Percentiles rank a stretch among this genome's conserved stretches.
Evolutionary conservation across 2,113 vertebrate genomes (phyloP).

Genomic region (Erythrolamprus reginae): DNA sequence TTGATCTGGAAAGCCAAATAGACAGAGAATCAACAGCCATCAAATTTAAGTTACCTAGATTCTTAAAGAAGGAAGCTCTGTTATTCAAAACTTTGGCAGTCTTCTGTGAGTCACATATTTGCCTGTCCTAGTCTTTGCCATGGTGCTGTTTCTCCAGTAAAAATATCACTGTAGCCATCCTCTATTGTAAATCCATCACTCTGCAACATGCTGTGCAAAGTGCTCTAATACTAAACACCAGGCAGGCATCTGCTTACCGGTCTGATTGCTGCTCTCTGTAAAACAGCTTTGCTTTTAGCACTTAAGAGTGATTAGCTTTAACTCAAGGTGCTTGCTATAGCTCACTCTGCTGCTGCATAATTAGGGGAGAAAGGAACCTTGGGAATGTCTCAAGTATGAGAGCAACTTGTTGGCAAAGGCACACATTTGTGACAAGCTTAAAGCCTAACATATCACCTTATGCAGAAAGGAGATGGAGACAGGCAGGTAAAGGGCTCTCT

Average conservation of each 20-base stretch:
- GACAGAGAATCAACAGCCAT: background rate
- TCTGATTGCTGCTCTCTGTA: constrained; percentile 61
- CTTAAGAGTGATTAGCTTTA: constrained; percentile 63
- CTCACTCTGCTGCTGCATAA: constrained; percentile 47
- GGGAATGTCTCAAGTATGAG: constrained; percentile 41
- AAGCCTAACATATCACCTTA: constrained; percentile 40
- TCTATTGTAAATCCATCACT: constrained; percentile 57
- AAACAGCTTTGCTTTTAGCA: constrained; percentile 53
- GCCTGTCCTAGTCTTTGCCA: background rate
- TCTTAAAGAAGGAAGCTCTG: background rate
- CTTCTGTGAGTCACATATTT: background rate
- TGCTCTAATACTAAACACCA: constrained; percentile 49
- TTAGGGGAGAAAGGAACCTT: constrained; percentile 49
- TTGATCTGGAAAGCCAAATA: background rate
- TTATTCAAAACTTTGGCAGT: background rate
- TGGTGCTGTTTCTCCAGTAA: constrained; percentile 27
- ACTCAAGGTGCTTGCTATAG: constrained; percentile 46
- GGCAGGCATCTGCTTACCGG: constrained; percentile 67
- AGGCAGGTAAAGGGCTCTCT: constrained; percentile 33
- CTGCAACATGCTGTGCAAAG: constrained; percentile 55
- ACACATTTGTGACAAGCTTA: constrained; percentile 45
- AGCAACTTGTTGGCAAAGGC: constrained; percentile 44
- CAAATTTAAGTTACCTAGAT: background rate
- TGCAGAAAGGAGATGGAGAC: constrained; percentile 19
- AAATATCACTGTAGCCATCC: constrained; percentile 56